phyloP scores from a whole-genome alignment of 2,113 vertebrate species.

The Machaerirhynchus nigripectus region DNA sequence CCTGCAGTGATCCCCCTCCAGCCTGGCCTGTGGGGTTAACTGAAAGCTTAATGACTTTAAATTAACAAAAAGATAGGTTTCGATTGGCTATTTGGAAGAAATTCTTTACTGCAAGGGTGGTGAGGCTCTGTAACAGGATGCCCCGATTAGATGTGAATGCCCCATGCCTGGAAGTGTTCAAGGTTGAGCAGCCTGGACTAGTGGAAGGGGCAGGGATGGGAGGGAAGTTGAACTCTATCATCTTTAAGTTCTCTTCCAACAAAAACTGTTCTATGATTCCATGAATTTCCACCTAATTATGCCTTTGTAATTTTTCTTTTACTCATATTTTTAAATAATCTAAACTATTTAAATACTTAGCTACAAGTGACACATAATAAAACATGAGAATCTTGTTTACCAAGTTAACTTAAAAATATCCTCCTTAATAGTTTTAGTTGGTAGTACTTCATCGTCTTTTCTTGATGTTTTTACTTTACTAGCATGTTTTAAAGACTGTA shows the following conservation, averaged over 20 bases:
- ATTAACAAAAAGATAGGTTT: background rate
- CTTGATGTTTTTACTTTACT: background rate
- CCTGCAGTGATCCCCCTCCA: background rate
- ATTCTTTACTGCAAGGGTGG: background rate
- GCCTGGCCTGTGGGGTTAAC: background rate
- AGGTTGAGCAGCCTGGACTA: background rate
- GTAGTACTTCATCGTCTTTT: background rate
- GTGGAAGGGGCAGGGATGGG: background rate
- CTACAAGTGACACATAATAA: background rate
- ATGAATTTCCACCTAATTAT: background rate
- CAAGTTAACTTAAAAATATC: background rate
- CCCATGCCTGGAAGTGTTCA: background rate
- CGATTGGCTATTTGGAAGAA: background rate
- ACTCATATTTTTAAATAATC: background rate
- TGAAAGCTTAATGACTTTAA: background rate
- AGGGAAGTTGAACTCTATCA: background rate
- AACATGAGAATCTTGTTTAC: background rate
- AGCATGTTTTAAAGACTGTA: background rate
- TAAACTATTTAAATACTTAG: background rate
- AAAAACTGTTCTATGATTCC: background rate
- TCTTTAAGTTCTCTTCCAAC: background rate
- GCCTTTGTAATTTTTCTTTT: background rate
- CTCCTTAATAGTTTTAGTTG: background rate
- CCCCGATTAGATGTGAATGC: background rate
- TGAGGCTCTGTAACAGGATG: background rate